Evolutionary conservation across 2,888 invertebrate genomes (phyloP), one percentile per base, ranked within the genome.

Genomic region (Glyphotaelius pellucidus): DNA sequence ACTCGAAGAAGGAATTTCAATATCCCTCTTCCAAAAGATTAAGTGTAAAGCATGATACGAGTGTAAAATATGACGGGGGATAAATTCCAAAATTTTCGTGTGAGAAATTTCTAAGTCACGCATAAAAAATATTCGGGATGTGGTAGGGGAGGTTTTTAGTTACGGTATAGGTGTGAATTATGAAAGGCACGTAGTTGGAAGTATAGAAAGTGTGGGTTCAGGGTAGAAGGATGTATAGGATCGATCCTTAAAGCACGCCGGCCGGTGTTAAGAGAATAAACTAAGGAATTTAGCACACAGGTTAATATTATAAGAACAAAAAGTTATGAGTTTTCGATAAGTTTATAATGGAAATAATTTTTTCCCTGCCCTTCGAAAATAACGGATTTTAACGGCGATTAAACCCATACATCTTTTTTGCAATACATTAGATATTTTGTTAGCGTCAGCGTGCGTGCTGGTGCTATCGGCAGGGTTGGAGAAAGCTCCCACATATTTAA

Each of bases 71-170:
- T 87, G 87, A 32, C 87, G 32, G 30, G 31, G 67, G 31, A 87
- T 32, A 32, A 87, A 87, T 32, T 87, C 35, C 52, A 52, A 30
- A 87, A 87, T 52, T 30, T 87, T 87, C 87, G 87, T 52, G 67
- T 87, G 47, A 87, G 87, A 87, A 67, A 87, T 52, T 87, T 87
- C 87, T 87, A 30, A 87, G 87, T 87, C 87, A 52, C 67, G 87
- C 87, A 87, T 47, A 87, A 87, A 85, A 52, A 87, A 87, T 52
- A 42, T 87, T 87, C 87, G 32, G 52, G 87, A 38, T 87, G 47
- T 86, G 47, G 86, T 15, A 25, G 52, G 19, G 52, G 52, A 67
- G 52, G 52, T 67, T 67, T 67, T 67, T 67, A 67, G 52, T 67
- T 67, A 67, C 19, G 52, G 52, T 67, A 25, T 87, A 4, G 35